phyloP scores from a whole-genome alignment of 2,797 vertebrate species.

The Hydrolagus colliei region DNA sequence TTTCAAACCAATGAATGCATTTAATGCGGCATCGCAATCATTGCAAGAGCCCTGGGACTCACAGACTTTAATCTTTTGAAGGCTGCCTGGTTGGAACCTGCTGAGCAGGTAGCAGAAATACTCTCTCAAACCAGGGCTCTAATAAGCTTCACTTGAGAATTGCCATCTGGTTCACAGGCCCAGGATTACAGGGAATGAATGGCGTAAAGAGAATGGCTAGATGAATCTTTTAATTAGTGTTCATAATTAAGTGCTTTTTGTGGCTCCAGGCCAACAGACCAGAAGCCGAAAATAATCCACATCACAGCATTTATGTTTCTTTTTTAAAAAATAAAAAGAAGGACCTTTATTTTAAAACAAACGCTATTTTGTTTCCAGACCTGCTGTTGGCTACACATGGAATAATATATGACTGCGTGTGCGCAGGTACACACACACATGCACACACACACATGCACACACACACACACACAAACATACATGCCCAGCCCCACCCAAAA shows the following conservation, averaged over 20 bases:
- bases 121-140: neutral
- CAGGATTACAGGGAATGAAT: neutral
- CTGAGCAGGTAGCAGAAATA: conserved; percentile 5
- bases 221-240: conserved; percentile 30
- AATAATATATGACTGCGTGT: too few relatives aligned
- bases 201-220: conserved; percentile 12
- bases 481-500: too few relatives aligned
- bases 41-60: conserved; percentile 4
- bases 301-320: neutral
- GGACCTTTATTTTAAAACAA: too few relatives aligned
- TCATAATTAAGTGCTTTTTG: conserved; percentile 20
- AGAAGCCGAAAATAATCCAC: neutral
- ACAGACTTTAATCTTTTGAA: conserved; percentile 11
- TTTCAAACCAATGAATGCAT: conserved; percentile 17
- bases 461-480: too few relatives aligned
- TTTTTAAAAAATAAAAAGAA: too few relatives aligned
- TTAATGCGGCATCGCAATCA: conserved; percentile 17
- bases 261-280: conserved; percentile 3
- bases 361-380: neutral
- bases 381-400: neutral
- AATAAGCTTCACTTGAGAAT: conserved; percentile 21
- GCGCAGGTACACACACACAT: too few relatives aligned
- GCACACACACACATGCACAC: too few relatives aligned
- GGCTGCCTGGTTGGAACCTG: neutral
- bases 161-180: conserved; percentile 24